Conservation (phyloP, 2,888 invertebrate species). For the Acrocyrtus sp. region DNA sequence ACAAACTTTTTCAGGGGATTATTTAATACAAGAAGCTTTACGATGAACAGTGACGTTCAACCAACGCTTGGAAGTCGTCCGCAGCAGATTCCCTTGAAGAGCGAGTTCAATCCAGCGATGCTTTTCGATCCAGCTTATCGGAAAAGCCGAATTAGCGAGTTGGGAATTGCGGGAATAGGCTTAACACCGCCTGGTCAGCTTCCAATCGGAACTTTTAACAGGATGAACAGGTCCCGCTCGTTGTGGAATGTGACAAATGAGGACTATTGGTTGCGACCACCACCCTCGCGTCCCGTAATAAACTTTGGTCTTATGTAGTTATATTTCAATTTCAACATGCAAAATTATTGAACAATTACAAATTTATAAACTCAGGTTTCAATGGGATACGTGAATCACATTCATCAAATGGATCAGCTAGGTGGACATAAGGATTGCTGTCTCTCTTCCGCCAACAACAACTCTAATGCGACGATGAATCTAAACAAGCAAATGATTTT, state of each 20-base stretch:
- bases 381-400: constrained; percentile 60
- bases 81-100: constrained; percentile 54
- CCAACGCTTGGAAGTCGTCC: constrained; percentile 30
- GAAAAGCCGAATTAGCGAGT: constrained; percentile 60
- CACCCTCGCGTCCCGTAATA: constrained; percentile 63
- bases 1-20: constrained; percentile 38
- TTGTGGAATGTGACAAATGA: constrained; percentile 62
- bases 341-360: too few species aligned
- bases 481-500: constrained; percentile 48
- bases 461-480: constrained; percentile 49
- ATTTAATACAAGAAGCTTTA: constrained; percentile 55
- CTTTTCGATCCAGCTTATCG: constrained; percentile 59
- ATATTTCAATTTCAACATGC: too few species aligned
- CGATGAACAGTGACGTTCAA: constrained; percentile 51
- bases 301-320: too few species aligned
- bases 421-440: constrained; percentile 44
- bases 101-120: constrained; percentile 59
- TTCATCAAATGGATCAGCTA: constrained; percentile 46
- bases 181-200: constrained; percentile 57
- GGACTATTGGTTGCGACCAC: constrained; percentile 63
- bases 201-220: constrained; percentile 45
- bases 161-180: constrained; percentile 62
- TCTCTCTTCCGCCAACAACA: constrained; percentile 37
- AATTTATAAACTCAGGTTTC: too few species aligned
- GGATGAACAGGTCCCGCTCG: constrained; percentile 53